Evolutionary conservation across 2,113 vertebrate species (phyloP).

Genomic region (Anoura caudifer): DNA sequence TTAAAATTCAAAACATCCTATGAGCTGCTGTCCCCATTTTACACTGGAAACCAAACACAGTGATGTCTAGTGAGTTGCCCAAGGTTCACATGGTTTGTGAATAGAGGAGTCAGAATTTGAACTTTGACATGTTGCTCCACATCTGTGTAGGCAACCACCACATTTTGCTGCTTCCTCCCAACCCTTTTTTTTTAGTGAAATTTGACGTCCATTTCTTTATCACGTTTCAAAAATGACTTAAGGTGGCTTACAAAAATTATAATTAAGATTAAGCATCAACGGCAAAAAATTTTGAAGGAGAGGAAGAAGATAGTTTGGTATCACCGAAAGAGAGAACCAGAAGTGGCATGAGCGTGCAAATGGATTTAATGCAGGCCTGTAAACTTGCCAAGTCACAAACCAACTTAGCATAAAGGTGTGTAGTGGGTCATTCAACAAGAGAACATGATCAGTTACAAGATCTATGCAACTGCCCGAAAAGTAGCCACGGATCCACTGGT

Average conservation of each 20-base stretch:
- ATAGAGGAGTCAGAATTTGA: not conserved
- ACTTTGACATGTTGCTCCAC: not conserved
- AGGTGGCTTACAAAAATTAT: not conserved
- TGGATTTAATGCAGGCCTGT: not conserved
- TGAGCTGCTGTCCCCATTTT: not conserved
- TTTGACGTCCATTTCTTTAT: not conserved
- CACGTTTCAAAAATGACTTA: not conserved
- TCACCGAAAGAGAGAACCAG: not conserved
- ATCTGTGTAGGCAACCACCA: not conserved
- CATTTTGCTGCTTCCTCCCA: not conserved
- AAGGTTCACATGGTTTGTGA: not conserved
- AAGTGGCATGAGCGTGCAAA: not conserved
- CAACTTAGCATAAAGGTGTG: not conserved
- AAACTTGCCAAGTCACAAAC: not conserved
- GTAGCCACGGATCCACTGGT: not conserved
- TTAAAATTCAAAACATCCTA: not conserved
- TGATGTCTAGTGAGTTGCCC: not conserved
- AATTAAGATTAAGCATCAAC: not conserved
- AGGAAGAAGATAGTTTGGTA: not conserved
- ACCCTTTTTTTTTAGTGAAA: not conserved
- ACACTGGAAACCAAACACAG: not conserved
- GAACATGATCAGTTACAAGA: not conserved
- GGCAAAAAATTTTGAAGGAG: not conserved
- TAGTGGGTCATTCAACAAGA: not conserved
- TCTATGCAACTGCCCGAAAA: not conserved